These are phyloP conservation scores for Cephus pygmeus DNA, from an alignment of 2,888 invertebrate species.

Conservation along the genomic window DNA sequence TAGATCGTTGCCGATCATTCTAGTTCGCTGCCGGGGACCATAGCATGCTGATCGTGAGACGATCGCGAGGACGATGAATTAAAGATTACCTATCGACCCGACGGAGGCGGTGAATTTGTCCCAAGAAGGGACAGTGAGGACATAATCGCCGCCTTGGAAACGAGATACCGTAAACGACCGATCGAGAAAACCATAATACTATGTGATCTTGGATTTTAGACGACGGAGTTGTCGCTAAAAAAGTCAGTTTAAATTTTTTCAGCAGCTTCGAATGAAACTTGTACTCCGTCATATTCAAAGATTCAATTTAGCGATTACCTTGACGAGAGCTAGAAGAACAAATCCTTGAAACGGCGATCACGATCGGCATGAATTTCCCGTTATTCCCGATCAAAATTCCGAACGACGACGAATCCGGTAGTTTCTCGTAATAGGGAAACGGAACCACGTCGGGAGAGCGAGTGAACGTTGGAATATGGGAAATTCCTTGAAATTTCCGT, in stretches of 20 bases:
- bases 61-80: slow-evolving; percentile 51
- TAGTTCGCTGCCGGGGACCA: slow-evolving; percentile 43
- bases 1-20: slow-evolving; percentile 46
- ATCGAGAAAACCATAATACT: background rate
- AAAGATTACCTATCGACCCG: slow-evolving; percentile 45
- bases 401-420: background rate
- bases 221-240: background rate
- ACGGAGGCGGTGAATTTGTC: slow-evolving; percentile 42
- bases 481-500: background rate
- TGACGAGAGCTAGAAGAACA: background rate
- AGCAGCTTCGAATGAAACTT: background rate
- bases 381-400: background rate
- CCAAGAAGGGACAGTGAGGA: slow-evolving; percentile 30
- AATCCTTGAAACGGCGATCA: background rate
- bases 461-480: background rate
- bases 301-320: background rate
- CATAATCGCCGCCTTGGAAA: slow-evolving; percentile 37
- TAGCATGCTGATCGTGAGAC: slow-evolving; percentile 51
- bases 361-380: background rate
- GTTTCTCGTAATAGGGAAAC: background rate
- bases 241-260: background rate
- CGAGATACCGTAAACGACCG: background rate
- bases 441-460: background rate
- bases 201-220: background rate
- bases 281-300: background rate